These are phyloP conservation scores for Rhinopomastus cyanomelas DNA, from an alignment of 2,113 vertebrate genomes.

Conservation along the genomic window DNA sequence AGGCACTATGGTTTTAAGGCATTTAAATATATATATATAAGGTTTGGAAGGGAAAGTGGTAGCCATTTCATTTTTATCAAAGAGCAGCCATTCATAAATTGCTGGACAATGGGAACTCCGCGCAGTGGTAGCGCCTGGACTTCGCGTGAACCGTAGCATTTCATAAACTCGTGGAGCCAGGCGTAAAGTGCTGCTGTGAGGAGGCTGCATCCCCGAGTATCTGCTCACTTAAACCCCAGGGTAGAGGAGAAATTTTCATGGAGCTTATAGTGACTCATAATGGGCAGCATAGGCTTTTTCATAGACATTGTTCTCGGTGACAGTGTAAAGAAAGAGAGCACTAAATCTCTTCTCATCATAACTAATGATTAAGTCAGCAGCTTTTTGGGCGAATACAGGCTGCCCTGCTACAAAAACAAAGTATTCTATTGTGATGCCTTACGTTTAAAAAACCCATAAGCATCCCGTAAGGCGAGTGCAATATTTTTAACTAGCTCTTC, in stretches of 20 bases:
- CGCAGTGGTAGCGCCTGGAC: background rate
- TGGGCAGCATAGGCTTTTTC: conserved; percentile 73
- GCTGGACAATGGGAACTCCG: conserved; percentile 50
- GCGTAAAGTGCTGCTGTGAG: conserved; percentile 31
- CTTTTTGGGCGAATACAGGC: conserved; percentile 54
- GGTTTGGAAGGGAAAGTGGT: background rate
- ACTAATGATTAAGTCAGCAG: conserved; percentile 75
- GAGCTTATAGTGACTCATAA: conserved; percentile 80
- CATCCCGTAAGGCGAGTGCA: conserved; percentile 71
- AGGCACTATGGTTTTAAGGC: background rate
- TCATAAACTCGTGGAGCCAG: conserved; percentile 17
- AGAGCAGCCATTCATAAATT: conserved; percentile 32
- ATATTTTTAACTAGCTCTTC: conserved; percentile 71
- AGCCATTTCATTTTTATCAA: conserved; percentile 10
- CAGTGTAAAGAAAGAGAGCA: conserved; percentile 77
- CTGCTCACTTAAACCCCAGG: conserved; percentile 71
- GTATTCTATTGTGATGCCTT: conserved; percentile 72
- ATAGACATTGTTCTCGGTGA: conserved; percentile 77
- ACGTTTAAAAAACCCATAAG: conserved; percentile 66
- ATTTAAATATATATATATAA: background rate
- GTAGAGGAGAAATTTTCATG: conserved; percentile 75
- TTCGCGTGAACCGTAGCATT: conserved; percentile 26
- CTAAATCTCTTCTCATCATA: conserved; percentile 76
- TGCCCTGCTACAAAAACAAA: conserved; percentile 72
- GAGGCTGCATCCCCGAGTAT: conserved; percentile 34